Conservation (phyloP, 2,113 vertebrate species). For the Vidua chalybeata region DNA sequence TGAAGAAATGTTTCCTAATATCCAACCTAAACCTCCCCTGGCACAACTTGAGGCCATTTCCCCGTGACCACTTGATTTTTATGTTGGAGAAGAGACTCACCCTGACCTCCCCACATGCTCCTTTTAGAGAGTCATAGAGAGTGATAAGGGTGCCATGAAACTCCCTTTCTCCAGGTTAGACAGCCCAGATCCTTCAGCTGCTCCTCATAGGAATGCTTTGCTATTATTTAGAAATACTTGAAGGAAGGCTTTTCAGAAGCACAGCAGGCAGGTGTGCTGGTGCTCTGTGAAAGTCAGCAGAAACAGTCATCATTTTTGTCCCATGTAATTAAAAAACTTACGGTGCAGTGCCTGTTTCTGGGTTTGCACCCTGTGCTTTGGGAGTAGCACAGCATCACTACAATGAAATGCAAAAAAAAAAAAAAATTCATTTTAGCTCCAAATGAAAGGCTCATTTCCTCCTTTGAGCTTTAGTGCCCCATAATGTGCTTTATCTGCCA, state of each 20-base stretch:
- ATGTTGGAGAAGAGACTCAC: fast-evolving
- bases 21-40: background rate
- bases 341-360: background rate
- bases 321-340: background rate
- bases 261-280: background rate
- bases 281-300: background rate
- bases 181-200: background rate
- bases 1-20: background rate
- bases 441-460: background rate
- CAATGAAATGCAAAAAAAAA: background rate
- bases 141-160: fast-evolving
- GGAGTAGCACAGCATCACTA: background rate
- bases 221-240: background rate
- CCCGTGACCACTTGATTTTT: background rate
- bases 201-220: background rate
- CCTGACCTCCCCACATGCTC: background rate
- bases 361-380: background rate
- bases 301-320: background rate
- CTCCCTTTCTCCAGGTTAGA: background rate
- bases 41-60: background rate
- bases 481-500: background rate
- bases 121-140: background rate
- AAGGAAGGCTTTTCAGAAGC: background rate
- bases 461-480: background rate
- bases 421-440: background rate